A percentile compares a stretch with the other conserved stretches of the same genome.
These are phyloP conservation scores for Apamea anceps DNA, from an alignment of 2,888 invertebrate species.

Conservation along the genomic window DNA sequence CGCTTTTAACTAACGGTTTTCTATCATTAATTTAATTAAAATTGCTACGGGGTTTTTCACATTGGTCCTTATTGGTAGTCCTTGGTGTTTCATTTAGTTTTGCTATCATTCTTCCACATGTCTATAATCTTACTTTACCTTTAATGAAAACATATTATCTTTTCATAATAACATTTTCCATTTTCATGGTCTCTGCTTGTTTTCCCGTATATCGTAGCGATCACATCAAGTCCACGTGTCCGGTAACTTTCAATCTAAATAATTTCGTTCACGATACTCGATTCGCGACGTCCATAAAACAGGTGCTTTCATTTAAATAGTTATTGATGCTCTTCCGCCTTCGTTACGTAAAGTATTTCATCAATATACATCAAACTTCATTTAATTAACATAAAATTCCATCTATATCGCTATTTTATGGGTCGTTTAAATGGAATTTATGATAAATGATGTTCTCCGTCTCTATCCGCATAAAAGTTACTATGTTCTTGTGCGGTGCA, in stretches of 20 bases:
- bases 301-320: slow-evolving; percentile 75
- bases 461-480: slow-evolving; percentile 19
- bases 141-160: not conserved
- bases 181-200: slow-evolving; percentile 11
- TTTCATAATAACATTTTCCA: not conserved
- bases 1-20: slow-evolving; percentile 29
- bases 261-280: slow-evolving; percentile 70
- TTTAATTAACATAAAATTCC: slow-evolving; percentile 61
- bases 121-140: not conserved
- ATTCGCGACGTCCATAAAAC: slow-evolving; percentile 70
- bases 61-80: not conserved
- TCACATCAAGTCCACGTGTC: slow-evolving; percentile 16
- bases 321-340: slow-evolving; percentile 67
- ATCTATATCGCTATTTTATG: slow-evolving; percentile 55
- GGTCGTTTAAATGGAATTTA: slow-evolving; percentile 54
- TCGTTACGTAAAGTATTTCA: slow-evolving; percentile 57
- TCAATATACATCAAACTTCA: slow-evolving; percentile 60
- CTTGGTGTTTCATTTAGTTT: not conserved
- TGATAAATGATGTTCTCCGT: slow-evolving; percentile 48
- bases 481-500: slow-evolving; percentile 1
- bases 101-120: not conserved
- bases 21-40: slow-evolving; percentile 28
- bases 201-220: slow-evolving; percentile 31
- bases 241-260: slow-evolving; percentile 65
- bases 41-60: not conserved